Conservation (phyloP, 2,113 vertebrate species). For the Caracal caracal region DNA sequence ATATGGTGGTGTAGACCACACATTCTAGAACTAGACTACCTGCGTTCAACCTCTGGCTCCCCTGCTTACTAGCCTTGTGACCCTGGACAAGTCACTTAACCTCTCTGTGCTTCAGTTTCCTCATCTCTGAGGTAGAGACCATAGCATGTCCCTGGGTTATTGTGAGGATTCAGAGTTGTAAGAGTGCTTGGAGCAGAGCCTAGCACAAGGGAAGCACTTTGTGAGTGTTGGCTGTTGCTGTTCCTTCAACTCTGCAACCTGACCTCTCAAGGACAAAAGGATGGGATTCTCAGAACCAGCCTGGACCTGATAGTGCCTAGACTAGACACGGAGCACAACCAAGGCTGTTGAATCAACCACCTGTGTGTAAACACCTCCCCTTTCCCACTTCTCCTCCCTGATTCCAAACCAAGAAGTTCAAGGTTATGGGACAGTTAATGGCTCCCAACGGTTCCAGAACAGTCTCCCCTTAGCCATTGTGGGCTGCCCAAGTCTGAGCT, state of each 20-base stretch:
- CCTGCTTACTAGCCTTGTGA: background rate
- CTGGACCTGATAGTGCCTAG: background rate
- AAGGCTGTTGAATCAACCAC: background rate
- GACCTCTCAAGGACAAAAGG: background rate
- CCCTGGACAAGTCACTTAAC: background rate
- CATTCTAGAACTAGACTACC: background rate
- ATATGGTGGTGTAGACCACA: background rate
- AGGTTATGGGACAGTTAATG: background rate
- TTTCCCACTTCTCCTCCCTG: background rate
- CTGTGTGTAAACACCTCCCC: background rate
- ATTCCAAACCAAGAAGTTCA: background rate
- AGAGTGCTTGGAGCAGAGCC: background rate
- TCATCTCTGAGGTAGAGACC: background rate
- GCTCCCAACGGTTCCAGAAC: background rate
- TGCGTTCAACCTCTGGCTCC: background rate
- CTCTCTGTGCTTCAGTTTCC: background rate
- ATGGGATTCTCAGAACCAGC: background rate
- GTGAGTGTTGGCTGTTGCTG: background rate
- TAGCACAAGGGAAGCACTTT: background rate
- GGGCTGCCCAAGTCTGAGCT: background rate
- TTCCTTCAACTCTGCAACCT: background rate
- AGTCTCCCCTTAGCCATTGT: background rate
- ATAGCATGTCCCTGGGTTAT: background rate
- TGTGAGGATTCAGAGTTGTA: background rate
- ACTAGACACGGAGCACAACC: background rate